Conservation (phyloP, 2,113 vertebrate genomes). For the Pteronura brasiliensis region DNA sequence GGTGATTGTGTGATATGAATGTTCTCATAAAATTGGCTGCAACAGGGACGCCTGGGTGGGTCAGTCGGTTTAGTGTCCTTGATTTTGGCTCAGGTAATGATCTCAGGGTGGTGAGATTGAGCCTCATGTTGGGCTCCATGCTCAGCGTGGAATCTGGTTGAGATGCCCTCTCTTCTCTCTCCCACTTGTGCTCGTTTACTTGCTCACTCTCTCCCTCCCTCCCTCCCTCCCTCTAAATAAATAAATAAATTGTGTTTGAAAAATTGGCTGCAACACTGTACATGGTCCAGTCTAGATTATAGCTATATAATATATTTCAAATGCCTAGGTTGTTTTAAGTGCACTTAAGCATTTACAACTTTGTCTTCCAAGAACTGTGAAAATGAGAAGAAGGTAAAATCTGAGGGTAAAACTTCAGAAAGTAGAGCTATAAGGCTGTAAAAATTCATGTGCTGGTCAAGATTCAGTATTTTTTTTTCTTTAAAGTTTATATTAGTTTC, state of each 20-base stretch:
- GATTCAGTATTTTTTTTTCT: neutral
- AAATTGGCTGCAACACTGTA: neutral
- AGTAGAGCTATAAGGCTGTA: neutral
- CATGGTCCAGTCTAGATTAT: neutral
- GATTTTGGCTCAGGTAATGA: neutral
- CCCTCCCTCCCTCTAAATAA: neutral
- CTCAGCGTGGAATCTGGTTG: neutral
- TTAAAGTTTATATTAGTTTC: constrained; percentile 20
- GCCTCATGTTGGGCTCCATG: neutral
- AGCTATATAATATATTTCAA: neutral
- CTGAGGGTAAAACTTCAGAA: constrained; percentile 12
- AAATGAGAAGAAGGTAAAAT: constrained; percentile 13
- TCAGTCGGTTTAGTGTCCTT: neutral
- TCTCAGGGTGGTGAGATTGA: neutral
- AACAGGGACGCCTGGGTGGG: neutral
- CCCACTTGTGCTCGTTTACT: no score
- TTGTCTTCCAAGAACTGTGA: neutral
- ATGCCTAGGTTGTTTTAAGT: neutral
- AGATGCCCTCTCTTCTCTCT: neutral
- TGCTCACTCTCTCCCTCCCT: no score
- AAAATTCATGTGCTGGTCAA: neutral
- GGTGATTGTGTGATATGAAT: neutral
- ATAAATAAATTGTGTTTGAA: neutral
- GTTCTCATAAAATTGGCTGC: neutral
- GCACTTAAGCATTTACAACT: neutral